Evolutionary conservation across 2,113 vertebrate genomes (phyloP).

Genomic region (Paraplagusia blochii): DNA sequence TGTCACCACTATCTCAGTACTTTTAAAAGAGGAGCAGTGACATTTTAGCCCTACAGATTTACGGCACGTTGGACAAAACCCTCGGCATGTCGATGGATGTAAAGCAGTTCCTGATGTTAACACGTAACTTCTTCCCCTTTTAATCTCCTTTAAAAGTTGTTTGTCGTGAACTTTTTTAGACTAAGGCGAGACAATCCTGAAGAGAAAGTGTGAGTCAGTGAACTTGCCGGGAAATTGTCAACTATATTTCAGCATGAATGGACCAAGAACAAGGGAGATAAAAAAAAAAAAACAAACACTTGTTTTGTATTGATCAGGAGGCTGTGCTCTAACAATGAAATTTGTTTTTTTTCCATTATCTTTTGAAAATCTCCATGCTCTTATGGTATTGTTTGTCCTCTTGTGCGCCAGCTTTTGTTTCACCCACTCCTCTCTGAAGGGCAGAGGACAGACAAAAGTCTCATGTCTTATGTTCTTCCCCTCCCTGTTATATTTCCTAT

Average conservation of each 20-base stretch:
- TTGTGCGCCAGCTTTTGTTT: conserved; percentile 52
- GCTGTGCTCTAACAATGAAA: conserved; percentile 46
- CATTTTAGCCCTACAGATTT: conserved; percentile 7
- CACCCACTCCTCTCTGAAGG: conserved; percentile 34
- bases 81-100: no score
- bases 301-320: conserved; percentile 56
- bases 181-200: conserved; percentile 40
- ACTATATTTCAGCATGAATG: conserved; percentile 43
- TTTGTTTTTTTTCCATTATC: conserved; percentile 46
- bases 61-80: conserved; percentile 12
- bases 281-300: conserved; percentile 35
- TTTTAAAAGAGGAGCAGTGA: conserved; percentile 22
- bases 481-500: conserved; percentile 40
- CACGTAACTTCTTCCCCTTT: no score
- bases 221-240: conserved; percentile 33
- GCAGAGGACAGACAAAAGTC: conserved; percentile 43
- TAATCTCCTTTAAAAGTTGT: no score
- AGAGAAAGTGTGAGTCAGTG: conserved; percentile 27
- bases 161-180: conserved; percentile 19
- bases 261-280: conserved; percentile 37
- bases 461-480: conserved; percentile 17
- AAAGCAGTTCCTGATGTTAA: no score
- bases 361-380: conserved; percentile 29
- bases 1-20: conserved; percentile 5
- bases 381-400: conserved; percentile 56